A percentile compares a stretch with the other conserved stretches of the same genome.
phyloP scores from a whole-genome alignment of 2,113 vertebrate species.

The Micronycteris hirsuta region DNA sequence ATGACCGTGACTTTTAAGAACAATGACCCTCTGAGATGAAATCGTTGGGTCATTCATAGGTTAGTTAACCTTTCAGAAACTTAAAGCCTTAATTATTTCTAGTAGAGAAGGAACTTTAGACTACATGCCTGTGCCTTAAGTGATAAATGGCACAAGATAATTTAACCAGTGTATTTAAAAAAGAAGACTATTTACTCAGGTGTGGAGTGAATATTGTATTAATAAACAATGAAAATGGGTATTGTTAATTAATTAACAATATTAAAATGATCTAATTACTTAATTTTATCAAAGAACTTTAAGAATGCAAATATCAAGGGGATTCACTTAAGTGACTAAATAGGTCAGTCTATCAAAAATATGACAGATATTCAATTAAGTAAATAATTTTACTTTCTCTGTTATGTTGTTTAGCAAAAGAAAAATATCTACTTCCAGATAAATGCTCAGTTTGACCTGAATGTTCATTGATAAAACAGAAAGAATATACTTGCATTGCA shows the following conservation, averaged over 20 bases:
- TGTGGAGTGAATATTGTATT: constrained; percentile 49
- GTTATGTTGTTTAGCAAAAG: background rate
- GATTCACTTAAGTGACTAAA: background rate
- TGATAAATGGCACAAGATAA: background rate
- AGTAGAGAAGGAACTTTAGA: constrained; percentile 11
- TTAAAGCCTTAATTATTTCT: constrained; percentile 43
- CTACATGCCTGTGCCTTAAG: background rate
- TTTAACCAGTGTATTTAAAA: background rate
- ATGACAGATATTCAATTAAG: background rate
- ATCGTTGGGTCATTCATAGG: constrained; percentile 39
- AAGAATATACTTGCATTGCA: background rate
- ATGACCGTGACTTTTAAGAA: constrained; percentile 42
- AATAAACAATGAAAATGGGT: constrained; percentile 49
- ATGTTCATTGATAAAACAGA: background rate
- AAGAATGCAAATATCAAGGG: constrained; percentile 37
- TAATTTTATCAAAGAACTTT: constrained; percentile 59
- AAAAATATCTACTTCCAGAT: background rate
- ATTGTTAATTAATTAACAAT: constrained; percentile 28
- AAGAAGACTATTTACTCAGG: constrained; percentile 66
- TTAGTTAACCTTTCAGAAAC: constrained; percentile 37
- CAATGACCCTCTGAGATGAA: constrained; percentile 40
- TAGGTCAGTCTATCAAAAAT: background rate
- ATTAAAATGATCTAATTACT: constrained; percentile 22
- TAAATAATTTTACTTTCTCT: background rate
- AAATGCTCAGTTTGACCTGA: background rate